Evolutionary conservation across 2,113 vertebrate species (phyloP).

Genomic region (Rhinopithecus roxellana): DNA sequence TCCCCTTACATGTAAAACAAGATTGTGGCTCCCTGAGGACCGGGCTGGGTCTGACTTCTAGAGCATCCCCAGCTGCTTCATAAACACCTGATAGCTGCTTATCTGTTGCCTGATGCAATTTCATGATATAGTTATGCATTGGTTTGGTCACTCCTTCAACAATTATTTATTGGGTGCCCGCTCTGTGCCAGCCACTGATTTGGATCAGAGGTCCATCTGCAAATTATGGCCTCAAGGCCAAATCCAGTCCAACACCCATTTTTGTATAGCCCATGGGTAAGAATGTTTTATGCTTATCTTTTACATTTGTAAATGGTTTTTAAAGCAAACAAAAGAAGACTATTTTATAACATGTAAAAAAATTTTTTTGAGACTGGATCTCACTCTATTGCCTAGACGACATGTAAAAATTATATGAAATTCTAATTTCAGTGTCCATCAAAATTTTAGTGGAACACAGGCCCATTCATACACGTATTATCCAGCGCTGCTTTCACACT

Average conservation of each 20-base stretch:
- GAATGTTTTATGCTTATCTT: not conserved
- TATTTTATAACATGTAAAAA: not conserved
- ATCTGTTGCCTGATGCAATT: not conserved
- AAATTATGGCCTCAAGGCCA: not conserved
- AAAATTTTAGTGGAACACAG: not conserved
- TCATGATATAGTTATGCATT: not conserved
- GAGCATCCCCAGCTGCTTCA: not conserved
- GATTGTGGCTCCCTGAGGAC: fast-evolving
- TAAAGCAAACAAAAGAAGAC: not conserved
- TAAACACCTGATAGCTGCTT: not conserved
- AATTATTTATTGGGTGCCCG: not conserved
- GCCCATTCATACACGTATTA: fast-evolving
- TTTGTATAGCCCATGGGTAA: not conserved
- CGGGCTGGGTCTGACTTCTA: not conserved
- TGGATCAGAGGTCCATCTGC: not conserved
- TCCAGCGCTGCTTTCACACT: not conserved
- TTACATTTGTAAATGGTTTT: not conserved
- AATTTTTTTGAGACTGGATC: no score
- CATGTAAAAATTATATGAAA: not conserved
- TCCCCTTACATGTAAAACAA: not conserved
- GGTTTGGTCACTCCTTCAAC: not conserved
- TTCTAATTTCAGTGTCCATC: not conserved
- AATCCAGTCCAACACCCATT: not conserved
- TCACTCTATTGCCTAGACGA: not conserved
- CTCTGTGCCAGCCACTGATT: not conserved